phyloP scores from a whole-genome alignment of 1,140 invertebrate species.

The Ips typographus region DNA sequence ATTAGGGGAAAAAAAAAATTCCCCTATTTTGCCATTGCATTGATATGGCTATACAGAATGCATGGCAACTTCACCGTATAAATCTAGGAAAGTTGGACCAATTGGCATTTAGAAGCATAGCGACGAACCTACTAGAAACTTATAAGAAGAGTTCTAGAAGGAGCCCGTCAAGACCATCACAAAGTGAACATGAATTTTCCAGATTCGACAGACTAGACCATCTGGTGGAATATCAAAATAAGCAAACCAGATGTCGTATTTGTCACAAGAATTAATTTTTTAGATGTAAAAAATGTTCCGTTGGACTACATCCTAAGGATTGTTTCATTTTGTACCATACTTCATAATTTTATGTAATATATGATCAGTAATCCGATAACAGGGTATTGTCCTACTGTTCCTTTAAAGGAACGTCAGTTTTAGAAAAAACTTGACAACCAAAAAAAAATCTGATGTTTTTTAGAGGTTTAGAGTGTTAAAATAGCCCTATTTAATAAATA shows the following conservation, averaged over 20 bases:
- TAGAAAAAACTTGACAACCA: no score
- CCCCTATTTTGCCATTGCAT: conserved; percentile 44
- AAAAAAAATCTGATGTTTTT: no score
- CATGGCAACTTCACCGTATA: conserved; percentile 43
- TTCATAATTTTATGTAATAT: conserved; percentile 12
- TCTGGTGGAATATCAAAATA: conserved; percentile 36
- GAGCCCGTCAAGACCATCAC: conserved; percentile 13
- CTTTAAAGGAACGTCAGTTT: no score
- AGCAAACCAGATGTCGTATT: conserved; percentile 37
- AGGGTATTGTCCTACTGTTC: no score
- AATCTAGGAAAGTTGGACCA: conserved; percentile 40
- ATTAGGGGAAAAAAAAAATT: conserved; percentile 48
- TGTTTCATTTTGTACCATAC: conserved; percentile 38
- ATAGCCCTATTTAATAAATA: no score
- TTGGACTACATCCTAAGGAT: conserved; percentile 35
- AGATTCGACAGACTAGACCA: conserved; percentile 40
- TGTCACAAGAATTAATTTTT: conserved; percentile 27
- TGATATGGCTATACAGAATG: conserved; percentile 47
- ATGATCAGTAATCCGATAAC: not conserved
- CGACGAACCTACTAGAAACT: conserved; percentile 33
- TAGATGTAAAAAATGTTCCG: conserved; percentile 35
- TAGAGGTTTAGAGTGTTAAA: no score
- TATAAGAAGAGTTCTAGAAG: conserved; percentile 33
- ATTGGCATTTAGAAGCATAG: conserved; percentile 40
- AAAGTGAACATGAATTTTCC: conserved; percentile 15